These are phyloP conservation scores for Drosophila quinaria DNA, from an alignment of 2,888 invertebrate species.

Conservation along the genomic window DNA sequence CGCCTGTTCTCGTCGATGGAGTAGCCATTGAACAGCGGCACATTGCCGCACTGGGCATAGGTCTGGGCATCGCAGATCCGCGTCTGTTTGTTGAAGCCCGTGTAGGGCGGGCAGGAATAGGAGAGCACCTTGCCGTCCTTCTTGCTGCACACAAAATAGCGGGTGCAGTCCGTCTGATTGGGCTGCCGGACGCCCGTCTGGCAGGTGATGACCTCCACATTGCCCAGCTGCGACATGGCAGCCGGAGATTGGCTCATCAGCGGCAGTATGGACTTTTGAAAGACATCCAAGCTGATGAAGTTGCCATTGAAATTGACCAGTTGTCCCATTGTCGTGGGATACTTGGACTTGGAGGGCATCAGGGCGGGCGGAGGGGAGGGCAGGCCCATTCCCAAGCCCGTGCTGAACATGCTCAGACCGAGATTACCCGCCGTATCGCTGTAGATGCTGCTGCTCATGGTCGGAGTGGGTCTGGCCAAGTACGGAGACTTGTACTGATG, in stretches of 20 bases:
- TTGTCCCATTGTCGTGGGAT: slow-evolving; percentile 60
- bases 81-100: slow-evolving; percentile 86
- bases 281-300: slow-evolving; percentile 83
- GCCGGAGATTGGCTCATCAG: slow-evolving; percentile 68
- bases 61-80: slow-evolving; percentile 86
- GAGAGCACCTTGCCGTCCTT: slow-evolving; percentile 85
- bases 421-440: slow-evolving; percentile 54
- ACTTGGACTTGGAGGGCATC: slow-evolving; percentile 50
- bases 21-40: slow-evolving; percentile 66
- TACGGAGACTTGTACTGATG: slow-evolving; percentile 48
- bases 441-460: slow-evolving; percentile 60
- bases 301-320: slow-evolving; percentile 83
- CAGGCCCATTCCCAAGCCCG: slow-evolving; percentile 15
- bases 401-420: slow-evolving; percentile 57
- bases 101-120: slow-evolving; percentile 86
- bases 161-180: slow-evolving; percentile 86
- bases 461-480: slow-evolving; percentile 58
- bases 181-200: slow-evolving; percentile 85
- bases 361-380: too few species aligned
- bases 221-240: slow-evolving; percentile 62
- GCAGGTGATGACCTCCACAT: slow-evolving; percentile 85
- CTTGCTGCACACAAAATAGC: slow-evolving; percentile 86
- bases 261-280: slow-evolving; percentile 82
- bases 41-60: slow-evolving; percentile 83
- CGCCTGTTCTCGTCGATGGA: slow-evolving; percentile 80